These are phyloP conservation scores for Magallana nippona DNA, from an alignment of 2,888 invertebrate species.

Conservation along the genomic window DNA sequence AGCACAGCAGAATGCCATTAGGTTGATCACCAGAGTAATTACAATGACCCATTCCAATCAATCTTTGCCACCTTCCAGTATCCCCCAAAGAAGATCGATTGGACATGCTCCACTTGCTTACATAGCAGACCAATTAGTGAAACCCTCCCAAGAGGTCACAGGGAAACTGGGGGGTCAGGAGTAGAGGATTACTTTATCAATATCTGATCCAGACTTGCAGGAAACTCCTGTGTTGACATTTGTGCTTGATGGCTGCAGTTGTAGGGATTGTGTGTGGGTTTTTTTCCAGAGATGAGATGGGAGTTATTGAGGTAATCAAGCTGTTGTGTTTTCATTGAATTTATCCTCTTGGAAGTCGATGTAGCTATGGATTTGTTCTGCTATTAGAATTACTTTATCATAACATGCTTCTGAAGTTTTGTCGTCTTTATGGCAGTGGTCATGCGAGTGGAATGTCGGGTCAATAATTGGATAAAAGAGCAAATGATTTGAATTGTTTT, in stretches of 20 bases:
- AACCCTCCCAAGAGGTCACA: neutral
- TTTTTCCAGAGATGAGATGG: neutral
- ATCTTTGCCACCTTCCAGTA: conserved; percentile 20
- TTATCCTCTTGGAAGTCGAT: neutral
- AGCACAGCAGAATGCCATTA: conserved; percentile 31
- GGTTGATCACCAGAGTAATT: conserved; percentile 11
- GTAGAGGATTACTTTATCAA: neutral
- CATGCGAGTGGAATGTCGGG: too few relatives aligned
- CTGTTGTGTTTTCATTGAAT: neutral
- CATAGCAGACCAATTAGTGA: conserved; percentile 29
- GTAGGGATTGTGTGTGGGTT: neutral
- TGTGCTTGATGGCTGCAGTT: neutral
- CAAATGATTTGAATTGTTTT: too few relatives aligned
- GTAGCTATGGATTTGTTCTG: too few relatives aligned
- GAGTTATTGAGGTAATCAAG: neutral
- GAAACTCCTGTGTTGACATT: conserved; percentile 12
- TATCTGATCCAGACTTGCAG: neutral
- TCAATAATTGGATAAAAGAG: too few relatives aligned
- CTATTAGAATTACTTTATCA: neutral
- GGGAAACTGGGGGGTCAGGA: neutral
- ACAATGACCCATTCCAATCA: conserved; percentile 16
- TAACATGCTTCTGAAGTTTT: neutral
- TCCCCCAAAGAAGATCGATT: conserved; percentile 19
- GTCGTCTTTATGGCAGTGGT: neutral
- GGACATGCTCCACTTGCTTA: conserved; percentile 20